Conservation (phyloP, 2,113 vertebrate genomes). For the Tetraodon nigroviridis region DNA sequence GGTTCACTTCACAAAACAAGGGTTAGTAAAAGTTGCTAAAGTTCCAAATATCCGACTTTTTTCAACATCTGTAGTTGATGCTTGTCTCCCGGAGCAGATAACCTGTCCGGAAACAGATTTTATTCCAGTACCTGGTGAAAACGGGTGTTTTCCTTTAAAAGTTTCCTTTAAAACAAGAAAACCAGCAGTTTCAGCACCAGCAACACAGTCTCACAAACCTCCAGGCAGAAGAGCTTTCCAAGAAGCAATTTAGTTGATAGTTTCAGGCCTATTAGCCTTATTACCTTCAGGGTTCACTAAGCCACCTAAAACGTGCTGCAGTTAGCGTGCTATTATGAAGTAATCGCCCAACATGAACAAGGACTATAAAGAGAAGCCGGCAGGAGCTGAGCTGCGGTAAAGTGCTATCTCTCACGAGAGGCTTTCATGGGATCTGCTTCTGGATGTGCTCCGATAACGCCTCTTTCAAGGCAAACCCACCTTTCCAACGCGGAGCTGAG, state of each 20-base stretch:
- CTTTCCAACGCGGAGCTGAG: background rate
- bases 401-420: constrained; percentile 45
- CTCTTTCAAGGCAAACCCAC: constrained; percentile 29
- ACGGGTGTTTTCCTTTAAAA: constrained; percentile 1
- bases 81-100: background rate
- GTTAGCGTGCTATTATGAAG: constrained; percentile 41
- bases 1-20: too few species aligned
- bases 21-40: too few species aligned
- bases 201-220: constrained; percentile 19
- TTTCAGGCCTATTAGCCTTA: constrained; percentile 37
- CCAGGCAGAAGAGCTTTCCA: constrained; percentile 1
- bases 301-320: constrained; percentile 25
- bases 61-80: background rate
- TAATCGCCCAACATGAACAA: constrained; percentile 41
- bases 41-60: too few species aligned
- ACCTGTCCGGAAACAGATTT: background rate
- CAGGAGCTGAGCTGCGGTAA: constrained; percentile 30
- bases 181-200: background rate
- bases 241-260: constrained; percentile 44
- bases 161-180: constrained; percentile 8
- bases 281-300: constrained; percentile 52
- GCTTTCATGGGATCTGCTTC: constrained; percentile 31
- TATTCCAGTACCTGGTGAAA: background rate
- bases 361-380: constrained; percentile 35
- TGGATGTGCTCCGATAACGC: constrained; percentile 30